phyloP scores from a whole-genome alignment of 2,797 vertebrate species.

The Lepus oiostolus region DNA sequence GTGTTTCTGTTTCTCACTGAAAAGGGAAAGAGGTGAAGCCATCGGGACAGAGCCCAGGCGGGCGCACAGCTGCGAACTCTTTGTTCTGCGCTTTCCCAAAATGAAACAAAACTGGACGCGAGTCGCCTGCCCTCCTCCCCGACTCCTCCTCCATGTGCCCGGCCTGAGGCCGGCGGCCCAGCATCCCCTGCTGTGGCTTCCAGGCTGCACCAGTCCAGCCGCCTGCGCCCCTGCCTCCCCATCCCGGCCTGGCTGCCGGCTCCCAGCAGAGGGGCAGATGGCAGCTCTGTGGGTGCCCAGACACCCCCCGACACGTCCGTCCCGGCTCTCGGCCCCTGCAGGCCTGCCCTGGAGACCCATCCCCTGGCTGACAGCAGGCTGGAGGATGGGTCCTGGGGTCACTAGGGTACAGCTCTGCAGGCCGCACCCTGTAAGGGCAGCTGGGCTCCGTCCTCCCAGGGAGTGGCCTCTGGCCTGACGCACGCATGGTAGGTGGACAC shows the following conservation, averaged over 20 bases:
- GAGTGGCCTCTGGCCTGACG: background rate
- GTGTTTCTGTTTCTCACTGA: background rate
- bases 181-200: background rate
- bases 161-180: background rate
- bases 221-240: background rate
- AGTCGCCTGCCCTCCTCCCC: background rate
- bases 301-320: background rate
- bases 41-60: background rate
- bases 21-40: slow-evolving; percentile 53
- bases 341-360: too few relatives aligned
- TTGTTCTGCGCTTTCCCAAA: slow-evolving; percentile 58
- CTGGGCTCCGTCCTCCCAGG: too few relatives aligned
- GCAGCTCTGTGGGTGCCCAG: background rate
- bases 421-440: too few relatives aligned
- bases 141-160: background rate
- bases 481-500: fast-evolving
- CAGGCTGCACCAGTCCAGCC: background rate
- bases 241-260: background rate
- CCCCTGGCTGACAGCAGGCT: too few relatives aligned
- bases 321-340: background rate
- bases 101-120: background rate
- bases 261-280: slow-evolving; percentile 35
- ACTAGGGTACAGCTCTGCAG: too few relatives aligned
- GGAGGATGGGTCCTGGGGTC: too few relatives aligned
- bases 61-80: slow-evolving; percentile 71